Conservation (phyloP, 2,888 invertebrate genomes). For the Drosophila demipolita region DNA sequence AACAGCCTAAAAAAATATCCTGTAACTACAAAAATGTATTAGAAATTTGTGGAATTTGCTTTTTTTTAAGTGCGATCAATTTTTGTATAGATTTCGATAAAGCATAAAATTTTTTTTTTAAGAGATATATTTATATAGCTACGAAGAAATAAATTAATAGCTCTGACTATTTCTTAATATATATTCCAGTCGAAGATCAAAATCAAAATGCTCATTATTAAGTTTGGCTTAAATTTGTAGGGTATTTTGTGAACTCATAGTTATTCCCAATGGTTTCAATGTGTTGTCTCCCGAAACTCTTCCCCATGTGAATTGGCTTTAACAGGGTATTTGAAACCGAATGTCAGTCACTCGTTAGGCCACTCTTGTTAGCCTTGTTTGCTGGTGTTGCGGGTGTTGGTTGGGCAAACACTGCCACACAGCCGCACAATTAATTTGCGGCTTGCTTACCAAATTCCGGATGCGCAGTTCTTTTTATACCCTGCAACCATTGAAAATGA, state of each 20-base stretch:
- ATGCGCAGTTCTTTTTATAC: constrained; percentile 25
- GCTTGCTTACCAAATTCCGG: constrained; percentile 45
- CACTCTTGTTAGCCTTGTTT: constrained; percentile 27
- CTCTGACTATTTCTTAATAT: background rate
- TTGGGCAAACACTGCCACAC: constrained; percentile 41
- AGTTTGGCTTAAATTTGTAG: background rate
- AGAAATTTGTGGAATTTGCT: background rate
- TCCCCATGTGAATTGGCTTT: too few species aligned
- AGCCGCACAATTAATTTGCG: constrained; percentile 70
- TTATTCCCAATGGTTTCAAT: constrained; percentile 15
- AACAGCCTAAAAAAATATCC: constrained; percentile 17
- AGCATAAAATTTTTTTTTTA: too few species aligned
- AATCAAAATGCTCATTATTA: background rate
- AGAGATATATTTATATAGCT: too few species aligned
- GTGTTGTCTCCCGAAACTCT: background rate
- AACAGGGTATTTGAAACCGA: constrained; percentile 20
- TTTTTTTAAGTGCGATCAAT: background rate
- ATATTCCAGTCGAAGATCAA: background rate
- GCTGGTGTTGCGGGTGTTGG: constrained; percentile 16
- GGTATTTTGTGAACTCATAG: constrained; percentile 1
- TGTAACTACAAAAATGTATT: constrained; percentile 4
- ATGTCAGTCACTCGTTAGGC: constrained; percentile 31
- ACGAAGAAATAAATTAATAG: background rate
- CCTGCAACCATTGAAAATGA: background rate
- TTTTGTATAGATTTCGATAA: too few species aligned